Base-by-base conservation (phyloP, 2,113 vertebrate genomes). In the Lepus americanus region DNA sequence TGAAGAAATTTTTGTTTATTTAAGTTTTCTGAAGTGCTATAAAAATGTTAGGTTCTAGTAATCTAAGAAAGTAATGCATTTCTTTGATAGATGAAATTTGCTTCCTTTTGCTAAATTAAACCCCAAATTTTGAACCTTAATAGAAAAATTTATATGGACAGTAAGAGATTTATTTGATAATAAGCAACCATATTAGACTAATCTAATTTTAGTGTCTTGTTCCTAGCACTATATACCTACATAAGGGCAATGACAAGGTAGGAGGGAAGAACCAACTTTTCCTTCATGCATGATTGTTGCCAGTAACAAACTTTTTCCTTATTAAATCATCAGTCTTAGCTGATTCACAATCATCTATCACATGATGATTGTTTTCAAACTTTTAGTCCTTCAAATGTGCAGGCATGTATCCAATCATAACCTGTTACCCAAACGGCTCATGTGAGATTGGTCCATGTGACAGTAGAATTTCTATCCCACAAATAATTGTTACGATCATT, bases 321-420 rank as follows among this genome's bases (percentile, higher is more conserved):
- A 16, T 11, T 36, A 64, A 69, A 36, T 59, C 2, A 12, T 44
- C 17, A 31, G 16, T 33, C 33, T 66, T 53, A 4, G 67, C 66
- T 79, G 16, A 11, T 51, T 39, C 10, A 19, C 29, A 3, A 0
- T 27, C 3, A 66, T 33, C 33, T 33, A 9, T 31, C 13, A 11
- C 39, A 3, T 11, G 19, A 23, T 66, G 4, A 9, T 20, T 11
- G 27, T 81, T 69, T 19, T 70, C 10, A 27, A 64, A 66, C 11
- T 80, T 80, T 87, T 63, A 33, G 44, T 33, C 12, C 6, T 0
- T 2, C 5, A 29, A 17, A 76, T 22, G 20, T 4, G 13, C 3
- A 12, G 9, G 9, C 2, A 10, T 36, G 5, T 27, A 4, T 29
- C 64, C 44, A 9, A 0, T n/a, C 6, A 61, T n/a, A 4, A 49